Conservation (phyloP, 2,797 vertebrate genomes). For the Hylomyscus alleni region DNA sequence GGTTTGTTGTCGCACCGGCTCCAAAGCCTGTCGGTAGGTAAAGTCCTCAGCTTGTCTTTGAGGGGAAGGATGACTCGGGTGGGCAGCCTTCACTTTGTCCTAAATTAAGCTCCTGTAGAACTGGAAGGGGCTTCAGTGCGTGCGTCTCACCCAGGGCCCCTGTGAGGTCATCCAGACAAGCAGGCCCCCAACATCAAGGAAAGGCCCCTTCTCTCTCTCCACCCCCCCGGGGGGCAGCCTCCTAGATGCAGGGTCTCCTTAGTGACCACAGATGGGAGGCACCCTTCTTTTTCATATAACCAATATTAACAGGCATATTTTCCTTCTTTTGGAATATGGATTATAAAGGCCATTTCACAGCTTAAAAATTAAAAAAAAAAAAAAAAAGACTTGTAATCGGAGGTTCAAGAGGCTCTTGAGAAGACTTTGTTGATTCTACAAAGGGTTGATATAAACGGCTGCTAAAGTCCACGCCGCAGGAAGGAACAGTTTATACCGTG, state of each 20-base stretch:
- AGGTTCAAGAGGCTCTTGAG: neutral
- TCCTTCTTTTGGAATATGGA: slow-evolving; percentile 6
- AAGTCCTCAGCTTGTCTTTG: neutral
- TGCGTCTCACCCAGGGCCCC: neutral
- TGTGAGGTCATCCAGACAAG: neutral
- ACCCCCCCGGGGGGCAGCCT: neutral
- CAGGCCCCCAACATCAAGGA: too few species aligned
- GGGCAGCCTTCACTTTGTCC: neutral
- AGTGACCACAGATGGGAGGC: fast-evolving
- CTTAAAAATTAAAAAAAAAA: neutral
- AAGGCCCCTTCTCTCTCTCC: neutral
- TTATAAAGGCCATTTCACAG: slow-evolving; percentile 33
- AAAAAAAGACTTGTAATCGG: neutral
- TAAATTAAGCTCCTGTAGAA: neutral
- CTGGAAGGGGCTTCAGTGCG: neutral
- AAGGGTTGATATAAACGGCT: slow-evolving; percentile 44
- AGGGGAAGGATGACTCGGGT: neutral
- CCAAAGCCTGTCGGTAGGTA: slow-evolving; percentile 10
- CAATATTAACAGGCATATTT: neutral
- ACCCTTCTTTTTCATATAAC: neutral
- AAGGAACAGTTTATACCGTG: neutral
- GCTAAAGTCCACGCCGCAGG: neutral
- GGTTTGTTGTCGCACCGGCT: neutral
- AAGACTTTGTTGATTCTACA: slow-evolving; percentile 45
- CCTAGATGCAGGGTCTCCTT: neutral